Conservation (phyloP, 2,113 vertebrate genomes). For the Passer montanus region DNA sequence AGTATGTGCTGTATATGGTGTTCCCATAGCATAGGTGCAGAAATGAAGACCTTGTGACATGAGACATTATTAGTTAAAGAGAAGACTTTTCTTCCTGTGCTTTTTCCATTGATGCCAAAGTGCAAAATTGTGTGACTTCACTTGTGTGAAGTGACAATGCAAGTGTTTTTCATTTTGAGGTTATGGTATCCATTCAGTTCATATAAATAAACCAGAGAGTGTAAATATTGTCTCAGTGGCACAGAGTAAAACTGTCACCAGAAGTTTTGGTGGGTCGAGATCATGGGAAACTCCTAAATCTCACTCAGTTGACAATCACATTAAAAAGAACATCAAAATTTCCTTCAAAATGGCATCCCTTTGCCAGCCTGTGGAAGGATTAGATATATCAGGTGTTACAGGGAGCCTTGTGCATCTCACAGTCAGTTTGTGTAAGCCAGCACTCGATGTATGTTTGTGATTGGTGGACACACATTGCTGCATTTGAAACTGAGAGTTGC, state of each 20-base stretch:
- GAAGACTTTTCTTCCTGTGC: not conserved
- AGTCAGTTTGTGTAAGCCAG: not conserved
- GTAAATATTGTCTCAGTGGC: not conserved
- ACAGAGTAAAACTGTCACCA: not conserved
- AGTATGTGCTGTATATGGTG: not conserved
- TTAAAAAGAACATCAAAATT: not conserved
- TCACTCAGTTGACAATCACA: not conserved
- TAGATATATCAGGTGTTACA: not conserved
- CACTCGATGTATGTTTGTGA: not conserved
- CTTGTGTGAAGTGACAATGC: not conserved
- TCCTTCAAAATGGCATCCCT: not conserved
- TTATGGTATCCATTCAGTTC: not conserved
- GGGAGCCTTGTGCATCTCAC: not conserved
- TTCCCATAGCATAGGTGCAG: not conserved
- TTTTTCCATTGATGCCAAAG: rapidly evolving
- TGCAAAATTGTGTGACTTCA: not conserved
- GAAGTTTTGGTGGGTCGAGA: not conserved
- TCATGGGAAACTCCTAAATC: not conserved
- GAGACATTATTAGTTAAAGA: not conserved
- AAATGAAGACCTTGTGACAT: not conserved
- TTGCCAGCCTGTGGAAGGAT: not conserved
- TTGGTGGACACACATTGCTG: not conserved
- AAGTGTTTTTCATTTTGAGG: not conserved
- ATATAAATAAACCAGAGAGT: not conserved
- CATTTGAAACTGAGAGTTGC: not conserved